Percentiles rank a stretch among this genome's conserved stretches.
phyloP scores from a whole-genome alignment of 1,140 invertebrate species.

The Paraescarpia echinospica region DNA sequence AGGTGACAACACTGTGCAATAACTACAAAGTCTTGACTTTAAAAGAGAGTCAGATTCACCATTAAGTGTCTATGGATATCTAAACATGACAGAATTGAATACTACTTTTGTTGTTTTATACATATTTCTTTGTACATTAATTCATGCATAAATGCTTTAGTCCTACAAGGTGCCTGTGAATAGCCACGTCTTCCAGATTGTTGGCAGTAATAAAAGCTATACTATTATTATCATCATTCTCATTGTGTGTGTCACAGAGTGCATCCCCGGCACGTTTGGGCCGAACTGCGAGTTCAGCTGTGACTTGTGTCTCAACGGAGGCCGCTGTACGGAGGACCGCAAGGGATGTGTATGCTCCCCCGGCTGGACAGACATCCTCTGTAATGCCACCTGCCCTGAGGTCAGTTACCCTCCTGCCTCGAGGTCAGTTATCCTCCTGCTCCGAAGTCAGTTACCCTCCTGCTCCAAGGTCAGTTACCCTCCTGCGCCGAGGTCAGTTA shows the following conservation, averaged over 20 bases:
- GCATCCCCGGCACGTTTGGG: conserved; percentile 49
- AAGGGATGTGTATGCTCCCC: conserved; percentile 49
- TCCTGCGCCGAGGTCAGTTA: not conserved
- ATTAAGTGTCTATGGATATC: not conserved
- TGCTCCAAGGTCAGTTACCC: conserved; percentile 46
- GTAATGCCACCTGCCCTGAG: conserved; percentile 52
- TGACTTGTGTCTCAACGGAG: conserved; percentile 47
- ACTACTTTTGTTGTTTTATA: not conserved
- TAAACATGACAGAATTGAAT: not conserved
- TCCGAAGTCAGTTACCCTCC: conserved; percentile 25
- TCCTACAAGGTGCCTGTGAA: no score
- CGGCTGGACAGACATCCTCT: conserved; percentile 52
- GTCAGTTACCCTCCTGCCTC: conserved; percentile 34
- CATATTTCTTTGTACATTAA: no score
- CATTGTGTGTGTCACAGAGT: not conserved
- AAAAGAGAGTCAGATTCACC: not conserved
- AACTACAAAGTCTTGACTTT: not conserved
- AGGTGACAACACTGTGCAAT: not conserved
- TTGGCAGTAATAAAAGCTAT: no score
- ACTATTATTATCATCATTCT: no score
- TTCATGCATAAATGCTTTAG: no score
- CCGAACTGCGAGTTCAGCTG: conserved; percentile 51
- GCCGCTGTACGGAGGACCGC: conserved; percentile 44
- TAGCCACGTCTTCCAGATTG: no score
- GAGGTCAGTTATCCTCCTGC: not conserved